These are phyloP conservation scores for Drosophila helvetica DNA, from an alignment of 2,888 invertebrate species.

Conservation along the genomic window DNA sequence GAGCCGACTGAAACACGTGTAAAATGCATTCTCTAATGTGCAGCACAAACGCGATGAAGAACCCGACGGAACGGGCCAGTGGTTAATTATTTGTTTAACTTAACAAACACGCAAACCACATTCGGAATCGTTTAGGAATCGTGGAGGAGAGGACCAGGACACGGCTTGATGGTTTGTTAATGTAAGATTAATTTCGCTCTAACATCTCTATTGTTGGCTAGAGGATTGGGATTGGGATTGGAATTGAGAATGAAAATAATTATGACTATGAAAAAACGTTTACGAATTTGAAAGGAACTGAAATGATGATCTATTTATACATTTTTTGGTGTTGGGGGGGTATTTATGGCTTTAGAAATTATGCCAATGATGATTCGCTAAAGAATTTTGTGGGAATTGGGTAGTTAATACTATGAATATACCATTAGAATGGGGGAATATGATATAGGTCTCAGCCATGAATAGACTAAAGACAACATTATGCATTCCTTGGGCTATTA, in stretches of 20 bases:
- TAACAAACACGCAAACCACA: slow-evolving; percentile 57
- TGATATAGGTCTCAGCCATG: too few species aligned
- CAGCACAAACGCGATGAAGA: slow-evolving; percentile 65
- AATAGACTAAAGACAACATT: too few species aligned
- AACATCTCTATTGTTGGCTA: slow-evolving; percentile 75
- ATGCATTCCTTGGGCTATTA: too few species aligned
- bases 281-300: background rate
- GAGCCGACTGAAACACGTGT: slow-evolving; percentile 53
- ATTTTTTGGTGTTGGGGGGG: background rate
- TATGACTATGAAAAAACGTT: background rate
- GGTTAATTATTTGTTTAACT: slow-evolving; percentile 81
- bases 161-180: slow-evolving; percentile 47
- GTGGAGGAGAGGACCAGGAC: too few species aligned
- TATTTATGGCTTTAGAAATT: background rate
- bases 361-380: background rate
- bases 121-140: slow-evolving; percentile 38
- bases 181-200: slow-evolving; percentile 78
- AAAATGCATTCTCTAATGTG: slow-evolving; percentile 75
- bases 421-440: too few species aligned
- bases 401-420: too few species aligned
- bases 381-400: too few species aligned
- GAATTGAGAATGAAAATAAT: background rate
- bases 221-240: too few species aligned
- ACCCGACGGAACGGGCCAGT: background rate
- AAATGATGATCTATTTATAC: background rate